phyloP scores from a whole-genome alignment of 2,888 invertebrate species.

The Rhagonycha fulva region DNA sequence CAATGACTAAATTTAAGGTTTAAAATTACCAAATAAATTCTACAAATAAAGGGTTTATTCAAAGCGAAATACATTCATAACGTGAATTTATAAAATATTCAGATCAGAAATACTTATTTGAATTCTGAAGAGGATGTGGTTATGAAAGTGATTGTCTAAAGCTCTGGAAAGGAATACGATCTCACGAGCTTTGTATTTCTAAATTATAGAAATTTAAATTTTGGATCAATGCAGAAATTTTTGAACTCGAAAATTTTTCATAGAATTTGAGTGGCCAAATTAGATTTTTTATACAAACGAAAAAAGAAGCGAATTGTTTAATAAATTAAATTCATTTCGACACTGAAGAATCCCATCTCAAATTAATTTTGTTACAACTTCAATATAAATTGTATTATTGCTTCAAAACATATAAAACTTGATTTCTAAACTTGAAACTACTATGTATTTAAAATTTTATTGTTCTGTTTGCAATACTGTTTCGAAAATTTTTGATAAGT shows the following conservation, averaged over 20 bases:
- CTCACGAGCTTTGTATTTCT: not conserved
- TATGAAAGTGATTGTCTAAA: not conserved
- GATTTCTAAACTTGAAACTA: not conserved
- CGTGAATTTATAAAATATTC: not conserved
- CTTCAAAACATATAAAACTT: not conserved
- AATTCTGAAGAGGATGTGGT: not conserved
- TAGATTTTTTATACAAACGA: no score
- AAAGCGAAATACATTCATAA: not conserved
- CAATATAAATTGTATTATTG: not conserved
- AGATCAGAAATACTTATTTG: not conserved
- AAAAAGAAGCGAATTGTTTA: not conserved
- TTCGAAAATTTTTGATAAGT: not conserved
- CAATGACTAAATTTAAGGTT: not conserved
- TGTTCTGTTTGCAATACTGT: not conserved
- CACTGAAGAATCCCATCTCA: not conserved
- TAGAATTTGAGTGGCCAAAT: not conserved
- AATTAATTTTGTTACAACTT: not conserved
- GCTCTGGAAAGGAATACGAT: not conserved
- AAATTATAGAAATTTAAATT: not conserved
- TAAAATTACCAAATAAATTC: not conserved
- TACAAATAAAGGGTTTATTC: not conserved
- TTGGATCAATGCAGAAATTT: not conserved
- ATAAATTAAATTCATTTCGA: not conserved
- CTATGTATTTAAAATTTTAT: not conserved
- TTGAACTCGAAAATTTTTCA: not conserved